Conservation (phyloP, 2,113 vertebrate species). For the Murina feae region DNA sequence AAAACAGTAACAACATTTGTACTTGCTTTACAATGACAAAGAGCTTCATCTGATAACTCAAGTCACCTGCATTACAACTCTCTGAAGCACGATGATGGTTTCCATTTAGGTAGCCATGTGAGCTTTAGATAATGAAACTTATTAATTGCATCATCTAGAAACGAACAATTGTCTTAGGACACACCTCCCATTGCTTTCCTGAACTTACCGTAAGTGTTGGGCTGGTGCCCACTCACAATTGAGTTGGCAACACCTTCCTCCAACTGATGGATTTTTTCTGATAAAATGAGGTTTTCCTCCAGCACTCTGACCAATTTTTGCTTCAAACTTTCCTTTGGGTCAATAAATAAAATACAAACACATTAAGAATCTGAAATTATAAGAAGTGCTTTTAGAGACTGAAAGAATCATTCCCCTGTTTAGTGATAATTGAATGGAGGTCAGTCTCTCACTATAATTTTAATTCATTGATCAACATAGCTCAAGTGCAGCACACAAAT, state of each 20-base stretch:
- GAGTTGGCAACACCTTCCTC: conserved; percentile 32
- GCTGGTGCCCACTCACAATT: not conserved
- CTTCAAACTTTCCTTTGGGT: conserved; percentile 67
- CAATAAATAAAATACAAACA: conserved; percentile 47
- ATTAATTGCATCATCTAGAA: not conserved
- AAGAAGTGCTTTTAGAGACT: not conserved
- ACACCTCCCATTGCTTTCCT: not conserved
- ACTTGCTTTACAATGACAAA: not conserved
- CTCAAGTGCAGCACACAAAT: not conserved
- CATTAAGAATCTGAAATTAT: conserved; percentile 9
- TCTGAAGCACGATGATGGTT: not conserved
- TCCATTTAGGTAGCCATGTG: not conserved
- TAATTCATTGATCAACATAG: conserved; percentile 16
- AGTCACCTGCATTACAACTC: not conserved
- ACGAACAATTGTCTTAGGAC: not conserved
- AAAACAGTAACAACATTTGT: not conserved
- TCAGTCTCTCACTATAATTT: conserved; percentile 12
- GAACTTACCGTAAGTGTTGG: not conserved
- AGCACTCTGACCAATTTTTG: conserved; percentile 73
- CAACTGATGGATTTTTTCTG: conserved; percentile 53
- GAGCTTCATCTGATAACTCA: not conserved
- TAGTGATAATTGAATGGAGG: not conserved
- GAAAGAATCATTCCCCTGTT: not conserved
- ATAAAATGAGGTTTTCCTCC: conserved; percentile 69
- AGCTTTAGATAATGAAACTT: not conserved